Base-by-base conservation (phyloP, 2,113 vertebrate species). In the Terrapene triunguis region DNA sequence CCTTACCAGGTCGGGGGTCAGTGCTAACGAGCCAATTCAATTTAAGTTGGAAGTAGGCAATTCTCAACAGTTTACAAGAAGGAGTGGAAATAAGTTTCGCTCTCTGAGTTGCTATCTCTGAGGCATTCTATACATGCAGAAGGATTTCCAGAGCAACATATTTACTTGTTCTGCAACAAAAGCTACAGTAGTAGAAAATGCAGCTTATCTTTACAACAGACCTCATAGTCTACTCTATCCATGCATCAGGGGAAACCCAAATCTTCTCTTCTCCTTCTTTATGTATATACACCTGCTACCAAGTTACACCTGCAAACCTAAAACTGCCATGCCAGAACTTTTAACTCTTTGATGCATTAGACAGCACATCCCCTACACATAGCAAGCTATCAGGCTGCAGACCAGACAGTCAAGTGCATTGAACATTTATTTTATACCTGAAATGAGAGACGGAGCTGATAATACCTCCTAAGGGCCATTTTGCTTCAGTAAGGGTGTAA, bases 401-500 rank as follows among this genome's bases (percentile, higher is more conserved):
- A 57, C 81, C 81, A 59, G 54, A 59, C 54, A 14, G 6, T 29
- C 25, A 47, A 78, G 44, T 47, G 6, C 13, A 78, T 24, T 16
- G 22, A 44, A 29, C 42, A 47, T 44, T 38, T 21, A 54, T 29
- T 42, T 57, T 57, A 22, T 17, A 12, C 44, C n/a, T 44, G 27
- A 47, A 57, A 47, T 42, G 55, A 44, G n/a, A 55, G 14, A 82
- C 13, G 16, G 81, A 57, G 54, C 81, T 14, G 38, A 21, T 42
- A 0, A 0, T 29, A 3, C 22, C 85, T 65, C 84, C 57, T 10
- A 55, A 78, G 35, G 88, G 29, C 48, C 42, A n/a, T 0, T 24
- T 0, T 1, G 16, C 72, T 35, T 42, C 35, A 13, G 29, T 6
- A 47, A n/a, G 0, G 4, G 16, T 10, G 69, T 80, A 44, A 25